Evolutionary conservation across 1,140 invertebrate species (phyloP).

Genomic region (Drosophila mojavensis): DNA sequence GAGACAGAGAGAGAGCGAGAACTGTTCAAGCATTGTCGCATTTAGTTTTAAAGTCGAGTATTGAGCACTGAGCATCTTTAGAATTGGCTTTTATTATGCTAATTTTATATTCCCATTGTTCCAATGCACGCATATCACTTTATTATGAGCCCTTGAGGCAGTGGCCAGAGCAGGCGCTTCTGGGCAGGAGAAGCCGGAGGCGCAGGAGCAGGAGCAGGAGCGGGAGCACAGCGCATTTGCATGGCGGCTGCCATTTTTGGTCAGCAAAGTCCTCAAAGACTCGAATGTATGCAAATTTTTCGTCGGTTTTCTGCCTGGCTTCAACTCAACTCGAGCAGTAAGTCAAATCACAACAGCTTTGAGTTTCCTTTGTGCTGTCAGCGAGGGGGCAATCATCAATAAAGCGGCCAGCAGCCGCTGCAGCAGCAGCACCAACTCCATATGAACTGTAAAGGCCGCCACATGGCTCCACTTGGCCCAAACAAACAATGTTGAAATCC

Average conservation of each 20-base stretch:
- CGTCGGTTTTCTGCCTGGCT: slow-evolving; percentile 49
- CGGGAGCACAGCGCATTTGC: slow-evolving; percentile 59
- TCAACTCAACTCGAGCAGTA: slow-evolving; percentile 78
- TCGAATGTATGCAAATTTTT: slow-evolving; percentile 76
- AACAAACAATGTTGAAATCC: slow-evolving; percentile 76
- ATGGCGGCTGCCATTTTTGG: slow-evolving; percentile 78
- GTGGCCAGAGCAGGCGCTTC: not conserved
- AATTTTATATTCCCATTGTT: slow-evolving; percentile 80
- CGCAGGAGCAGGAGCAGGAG: not conserved
- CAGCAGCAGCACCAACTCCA: slow-evolving; percentile 19
- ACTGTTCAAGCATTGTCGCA: slow-evolving; percentile 19
- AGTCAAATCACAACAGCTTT: slow-evolving; percentile 69
- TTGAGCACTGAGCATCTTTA: slow-evolving; percentile 42
- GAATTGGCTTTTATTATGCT: slow-evolving; percentile 80
- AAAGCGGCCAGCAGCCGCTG: slow-evolving; percentile 41
- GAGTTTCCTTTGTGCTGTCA: slow-evolving; percentile 78
- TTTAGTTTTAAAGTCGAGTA: slow-evolving; percentile 15
- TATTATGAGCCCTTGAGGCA: slow-evolving; percentile 53
- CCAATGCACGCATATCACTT: slow-evolving; percentile 76
- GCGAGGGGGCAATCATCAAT: slow-evolving; percentile 75
- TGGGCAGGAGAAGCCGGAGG: not conserved
- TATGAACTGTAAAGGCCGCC: not conserved
- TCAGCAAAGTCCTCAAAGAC: slow-evolving; percentile 51
- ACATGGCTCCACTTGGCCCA: slow-evolving; percentile 43
- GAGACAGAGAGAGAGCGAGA: not conserved